phyloP scores from a whole-genome alignment of 2,113 vertebrate genomes.

The Rhinolophus ferrumequinum region DNA sequence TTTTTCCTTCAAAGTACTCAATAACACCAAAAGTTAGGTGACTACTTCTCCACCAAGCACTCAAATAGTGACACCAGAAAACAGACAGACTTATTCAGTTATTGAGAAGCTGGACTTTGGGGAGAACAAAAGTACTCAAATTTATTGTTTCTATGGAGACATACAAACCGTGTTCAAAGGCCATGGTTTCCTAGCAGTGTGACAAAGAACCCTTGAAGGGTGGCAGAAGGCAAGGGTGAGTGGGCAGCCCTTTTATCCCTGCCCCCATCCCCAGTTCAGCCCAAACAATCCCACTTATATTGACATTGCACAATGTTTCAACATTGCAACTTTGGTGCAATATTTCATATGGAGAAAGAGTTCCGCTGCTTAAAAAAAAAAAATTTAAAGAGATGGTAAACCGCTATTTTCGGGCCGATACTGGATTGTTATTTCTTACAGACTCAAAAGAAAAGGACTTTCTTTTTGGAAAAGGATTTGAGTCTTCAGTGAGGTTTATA shows the following conservation, averaged over 20 bases:
- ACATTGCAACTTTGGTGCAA: background rate
- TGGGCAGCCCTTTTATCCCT: background rate
- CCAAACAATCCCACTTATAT: background rate
- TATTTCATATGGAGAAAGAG: background rate
- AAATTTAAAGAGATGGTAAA: background rate
- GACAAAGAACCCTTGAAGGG: background rate
- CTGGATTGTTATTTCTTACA: background rate
- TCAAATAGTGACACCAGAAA: background rate
- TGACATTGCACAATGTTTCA: background rate
- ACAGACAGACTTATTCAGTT: constrained; percentile 36
- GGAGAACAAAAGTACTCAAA: background rate
- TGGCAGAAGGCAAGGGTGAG: rapidly evolving
- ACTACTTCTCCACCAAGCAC: background rate
- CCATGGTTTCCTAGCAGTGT: background rate
- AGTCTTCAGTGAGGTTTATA: background rate
- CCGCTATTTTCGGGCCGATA: background rate
- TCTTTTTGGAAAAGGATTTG: background rate
- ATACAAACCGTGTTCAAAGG: background rate
- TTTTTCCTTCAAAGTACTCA: background rate
- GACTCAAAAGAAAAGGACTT: background rate
- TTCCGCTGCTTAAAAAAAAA: background rate
- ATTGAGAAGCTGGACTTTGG: background rate
- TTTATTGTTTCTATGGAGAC: background rate
- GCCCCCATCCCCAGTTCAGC: background rate
- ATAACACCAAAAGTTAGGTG: background rate